Conservation (phyloP, 2,888 invertebrate genomes). For the Ornithoptera priamus region DNA sequence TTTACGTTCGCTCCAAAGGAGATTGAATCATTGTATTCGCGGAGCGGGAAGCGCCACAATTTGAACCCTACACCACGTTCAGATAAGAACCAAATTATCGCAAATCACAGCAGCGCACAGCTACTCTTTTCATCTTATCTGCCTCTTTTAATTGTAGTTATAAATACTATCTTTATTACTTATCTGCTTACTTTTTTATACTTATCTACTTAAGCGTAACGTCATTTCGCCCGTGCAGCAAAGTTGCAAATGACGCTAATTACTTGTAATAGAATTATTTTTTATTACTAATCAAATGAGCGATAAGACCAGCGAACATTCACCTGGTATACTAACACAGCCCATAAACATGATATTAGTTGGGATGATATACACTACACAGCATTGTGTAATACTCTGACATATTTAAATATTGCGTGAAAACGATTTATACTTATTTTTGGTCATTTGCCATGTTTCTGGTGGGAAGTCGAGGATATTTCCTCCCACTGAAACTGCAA, state of each 20-base stretch:
- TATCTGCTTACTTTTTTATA: conserved; percentile 28
- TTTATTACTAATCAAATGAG: too few species aligned
- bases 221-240: conserved; percentile 4
- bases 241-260: conserved; percentile 11
- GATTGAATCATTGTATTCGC: conserved; percentile 46
- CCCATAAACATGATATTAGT: too few species aligned
- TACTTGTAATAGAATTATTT: not conserved
- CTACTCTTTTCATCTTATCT: conserved; percentile 30
- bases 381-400: too few species aligned
- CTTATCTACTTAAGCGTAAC: conserved; percentile 13
- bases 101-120: conserved; percentile 19
- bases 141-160: conserved; percentile 30
- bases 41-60: conserved; percentile 37
- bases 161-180: conserved; percentile 31
- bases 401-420: too few species aligned
- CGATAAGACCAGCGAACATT: too few species aligned
- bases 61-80: conserved; percentile 42
- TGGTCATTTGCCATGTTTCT: too few species aligned
- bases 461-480: too few species aligned
- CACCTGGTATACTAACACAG: too few species aligned
- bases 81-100: conserved; percentile 16
- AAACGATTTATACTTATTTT: too few species aligned
- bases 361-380: too few species aligned
- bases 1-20: conserved; percentile 42
- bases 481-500: too few species aligned